Conservation (phyloP, 2,888 invertebrate genomes). For the Hirtodrosophila confusa region DNA sequence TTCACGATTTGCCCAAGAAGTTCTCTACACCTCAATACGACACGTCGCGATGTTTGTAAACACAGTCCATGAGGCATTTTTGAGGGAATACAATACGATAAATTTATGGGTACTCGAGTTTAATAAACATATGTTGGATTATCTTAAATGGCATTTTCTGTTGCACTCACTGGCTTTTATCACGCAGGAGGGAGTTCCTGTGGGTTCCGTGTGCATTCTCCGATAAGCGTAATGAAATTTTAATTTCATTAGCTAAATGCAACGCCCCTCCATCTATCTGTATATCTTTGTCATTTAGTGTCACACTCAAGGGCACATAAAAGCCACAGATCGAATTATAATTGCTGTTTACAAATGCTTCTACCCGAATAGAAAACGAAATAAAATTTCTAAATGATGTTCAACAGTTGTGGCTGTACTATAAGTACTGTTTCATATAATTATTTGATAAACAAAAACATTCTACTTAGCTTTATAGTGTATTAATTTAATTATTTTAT, state of each 20-base stretch:
- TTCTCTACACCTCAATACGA: slow-evolving; percentile 12
- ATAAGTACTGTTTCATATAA: too few species aligned
- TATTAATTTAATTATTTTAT: too few species aligned
- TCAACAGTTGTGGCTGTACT: too few species aligned
- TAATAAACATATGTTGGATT: slow-evolving; percentile 14
- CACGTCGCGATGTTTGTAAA: slow-evolving; percentile 41
- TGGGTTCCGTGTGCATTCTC: not conserved
- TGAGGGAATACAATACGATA: too few species aligned
- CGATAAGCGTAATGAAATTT: slow-evolving; percentile 52
- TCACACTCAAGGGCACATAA: not conserved
- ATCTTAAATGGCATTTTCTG: slow-evolving; percentile 16
- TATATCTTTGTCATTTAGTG: not conserved
- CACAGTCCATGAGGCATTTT: slow-evolving; percentile 11
- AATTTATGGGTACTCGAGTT: slow-evolving; percentile 2
- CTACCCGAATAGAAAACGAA: too few species aligned
- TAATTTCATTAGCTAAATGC: slow-evolving; percentile 65
- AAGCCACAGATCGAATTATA: too few species aligned
- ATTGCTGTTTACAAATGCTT: too few species aligned
- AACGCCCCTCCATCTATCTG: not conserved
- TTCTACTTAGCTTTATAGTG: too few species aligned
- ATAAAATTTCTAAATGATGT: too few species aligned
- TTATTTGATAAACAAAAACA: too few species aligned
- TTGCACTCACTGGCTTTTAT: slow-evolving; percentile 30
- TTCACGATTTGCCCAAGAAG: slow-evolving; percentile 14
- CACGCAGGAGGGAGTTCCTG: slow-evolving; percentile 36